Evolutionary conservation across 2,888 invertebrate genomes (phyloP).

Genomic region (Brachyopa scutellaris): DNA sequence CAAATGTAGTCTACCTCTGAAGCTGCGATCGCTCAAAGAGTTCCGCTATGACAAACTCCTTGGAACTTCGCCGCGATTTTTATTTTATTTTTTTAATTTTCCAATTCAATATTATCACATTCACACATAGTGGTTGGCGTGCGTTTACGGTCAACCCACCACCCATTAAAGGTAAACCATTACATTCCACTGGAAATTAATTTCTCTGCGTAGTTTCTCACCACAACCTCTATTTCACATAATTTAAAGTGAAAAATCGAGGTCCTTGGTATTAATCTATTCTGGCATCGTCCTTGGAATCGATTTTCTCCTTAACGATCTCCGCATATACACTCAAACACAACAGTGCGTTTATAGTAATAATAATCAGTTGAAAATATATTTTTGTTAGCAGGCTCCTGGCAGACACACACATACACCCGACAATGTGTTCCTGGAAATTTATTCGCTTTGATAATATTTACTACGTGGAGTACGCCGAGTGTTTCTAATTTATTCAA

Average conservation of each 20-base stretch:
- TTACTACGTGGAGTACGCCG: slow-evolving; percentile 13
- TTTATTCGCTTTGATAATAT: slow-evolving; percentile 50
- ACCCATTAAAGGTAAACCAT: not conserved
- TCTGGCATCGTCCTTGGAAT: slow-evolving; percentile 44
- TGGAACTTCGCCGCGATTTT: no score
- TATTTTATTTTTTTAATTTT: no score
- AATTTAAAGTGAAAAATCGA: slow-evolving; percentile 10
- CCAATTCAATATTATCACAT: not conserved
- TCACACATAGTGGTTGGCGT: not conserved
- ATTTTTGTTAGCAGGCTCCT: not conserved
- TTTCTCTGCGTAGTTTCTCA: slow-evolving; percentile 51
- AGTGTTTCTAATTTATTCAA: slow-evolving; percentile 61
- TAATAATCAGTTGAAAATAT: slow-evolving; percentile 56
- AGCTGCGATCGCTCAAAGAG: no score
- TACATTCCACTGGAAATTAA: slow-evolving; percentile 37
- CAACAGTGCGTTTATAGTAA: slow-evolving; percentile 38
- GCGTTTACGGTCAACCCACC: not conserved
- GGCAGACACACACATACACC: slow-evolving; percentile 5
- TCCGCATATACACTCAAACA: slow-evolving; percentile 29
- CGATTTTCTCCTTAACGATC: slow-evolving; percentile 58
- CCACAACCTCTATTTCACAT: slow-evolving; percentile 50
- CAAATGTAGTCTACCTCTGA: no score
- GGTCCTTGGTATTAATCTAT: slow-evolving; percentile 27
- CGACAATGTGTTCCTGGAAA: slow-evolving; percentile 34
- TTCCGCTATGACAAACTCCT: no score